Conservation (phyloP, 1,140 invertebrate species). For the Spodoptera frugiperda region DNA sequence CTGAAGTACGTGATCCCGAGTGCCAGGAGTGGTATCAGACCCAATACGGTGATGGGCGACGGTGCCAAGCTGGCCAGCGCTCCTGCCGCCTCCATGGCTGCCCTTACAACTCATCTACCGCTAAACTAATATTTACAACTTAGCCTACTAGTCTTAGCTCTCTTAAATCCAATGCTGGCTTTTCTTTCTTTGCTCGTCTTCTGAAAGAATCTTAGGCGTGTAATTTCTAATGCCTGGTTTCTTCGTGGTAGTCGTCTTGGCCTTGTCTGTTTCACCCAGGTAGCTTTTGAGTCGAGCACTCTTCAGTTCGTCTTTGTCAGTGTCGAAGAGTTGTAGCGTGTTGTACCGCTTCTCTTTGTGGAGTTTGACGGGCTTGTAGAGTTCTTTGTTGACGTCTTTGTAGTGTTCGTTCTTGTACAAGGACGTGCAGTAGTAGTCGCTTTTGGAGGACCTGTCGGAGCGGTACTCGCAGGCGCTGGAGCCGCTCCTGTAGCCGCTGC, state of each 20-base stretch:
- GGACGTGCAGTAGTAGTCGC: constrained; percentile 77
- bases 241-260: constrained; percentile 77
- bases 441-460: constrained; percentile 77
- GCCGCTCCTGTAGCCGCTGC: constrained; percentile 80
- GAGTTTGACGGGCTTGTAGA: constrained; percentile 85
- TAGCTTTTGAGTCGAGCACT: constrained; percentile 88
- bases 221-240: constrained; percentile 89
- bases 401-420: constrained; percentile 86
- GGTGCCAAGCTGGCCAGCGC: constrained; percentile 82
- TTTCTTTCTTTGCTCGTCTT: constrained; percentile 81
- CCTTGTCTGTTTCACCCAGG: constrained; percentile 86
- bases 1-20: constrained; percentile 93
- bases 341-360: constrained; percentile 85
- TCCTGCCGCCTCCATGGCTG: constrained; percentile 82
- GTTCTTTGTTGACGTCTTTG: constrained; percentile 83
- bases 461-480: constrained; percentile 76
- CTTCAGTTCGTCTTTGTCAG: constrained; percentile 86
- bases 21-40: constrained; percentile 92
- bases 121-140: constrained; percentile 80
- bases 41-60: constrained; percentile 87
- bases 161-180: constrained; percentile 80
- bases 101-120: constrained; percentile 75
- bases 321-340: constrained; percentile 70
- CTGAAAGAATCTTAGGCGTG: constrained; percentile 88
- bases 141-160: constrained; percentile 73